Evolutionary conservation across 2,797 vertebrate genomes (phyloP).

Genomic region (Scarus forsteni): DNA sequence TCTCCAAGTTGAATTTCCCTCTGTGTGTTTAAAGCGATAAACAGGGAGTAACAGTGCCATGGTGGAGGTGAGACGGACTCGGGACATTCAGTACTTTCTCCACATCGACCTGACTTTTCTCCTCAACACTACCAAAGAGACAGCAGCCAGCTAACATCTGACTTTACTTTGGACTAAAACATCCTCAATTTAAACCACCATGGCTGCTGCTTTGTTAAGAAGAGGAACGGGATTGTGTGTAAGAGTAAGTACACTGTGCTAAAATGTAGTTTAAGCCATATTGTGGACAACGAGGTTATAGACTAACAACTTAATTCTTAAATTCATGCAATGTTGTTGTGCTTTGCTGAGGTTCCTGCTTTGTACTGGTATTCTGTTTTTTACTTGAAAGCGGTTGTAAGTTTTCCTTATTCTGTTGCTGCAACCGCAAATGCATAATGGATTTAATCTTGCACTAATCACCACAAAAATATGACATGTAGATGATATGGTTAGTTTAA

Average conservation of each 20-base stretch:
- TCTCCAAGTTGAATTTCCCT: fast-evolving
- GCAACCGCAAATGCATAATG: too few species aligned
- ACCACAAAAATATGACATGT: too few species aligned
- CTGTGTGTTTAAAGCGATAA: neutral
- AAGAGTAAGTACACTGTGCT: conserved; percentile 15
- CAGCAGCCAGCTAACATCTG: neutral
- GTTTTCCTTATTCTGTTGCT: too few species aligned
- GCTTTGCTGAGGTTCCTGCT: too few species aligned
- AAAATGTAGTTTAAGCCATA: too few species aligned
- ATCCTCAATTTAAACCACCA: neutral
- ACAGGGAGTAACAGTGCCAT: neutral
- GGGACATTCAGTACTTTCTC: conserved; percentile 42
- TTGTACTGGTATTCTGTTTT: too few species aligned
- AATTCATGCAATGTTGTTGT: too few species aligned
- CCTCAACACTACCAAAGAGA: neutral
- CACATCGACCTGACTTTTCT: neutral
- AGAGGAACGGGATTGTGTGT: conserved; percentile 19
- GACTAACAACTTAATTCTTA: too few species aligned
- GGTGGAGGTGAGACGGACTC: neutral
- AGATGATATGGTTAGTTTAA: too few species aligned
- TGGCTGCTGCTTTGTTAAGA: conserved; percentile 41
- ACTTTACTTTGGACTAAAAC: neutral
- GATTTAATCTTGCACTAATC: too few species aligned
- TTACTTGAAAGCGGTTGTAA: too few species aligned
- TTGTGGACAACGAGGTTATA: too few species aligned